phyloP scores from a whole-genome alignment of 1,140 invertebrate genomes.

The Danaus melanippus region DNA sequence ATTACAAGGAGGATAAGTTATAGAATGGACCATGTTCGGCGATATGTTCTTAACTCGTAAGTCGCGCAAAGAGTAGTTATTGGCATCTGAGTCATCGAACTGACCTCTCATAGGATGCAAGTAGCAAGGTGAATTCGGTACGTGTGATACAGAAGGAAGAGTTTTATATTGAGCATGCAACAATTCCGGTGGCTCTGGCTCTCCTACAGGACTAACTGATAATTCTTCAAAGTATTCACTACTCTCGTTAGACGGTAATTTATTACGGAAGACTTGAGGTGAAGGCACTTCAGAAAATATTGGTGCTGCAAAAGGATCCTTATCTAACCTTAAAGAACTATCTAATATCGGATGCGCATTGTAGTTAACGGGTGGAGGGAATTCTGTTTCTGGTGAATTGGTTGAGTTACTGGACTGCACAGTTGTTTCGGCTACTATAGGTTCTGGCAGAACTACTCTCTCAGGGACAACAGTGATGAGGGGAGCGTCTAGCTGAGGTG shows the following conservation, averaged over 20 bases:
- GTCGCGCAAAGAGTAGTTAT: slow-evolving; percentile 43
- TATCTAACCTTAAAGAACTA: slow-evolving; percentile 21
- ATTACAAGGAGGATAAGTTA: slow-evolving; percentile 54
- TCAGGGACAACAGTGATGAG: slow-evolving; percentile 55
- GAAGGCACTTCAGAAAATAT: slow-evolving; percentile 51
- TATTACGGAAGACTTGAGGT: slow-evolving; percentile 48
- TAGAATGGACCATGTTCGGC: slow-evolving; percentile 55
- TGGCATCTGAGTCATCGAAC: slow-evolving; percentile 31
- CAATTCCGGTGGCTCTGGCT: slow-evolving; percentile 53
- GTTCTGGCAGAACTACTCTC: slow-evolving; percentile 48
- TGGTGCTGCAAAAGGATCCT: slow-evolving; percentile 25
- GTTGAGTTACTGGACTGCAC: slow-evolving; percentile 60
- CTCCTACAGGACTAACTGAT: slow-evolving; percentile 45
- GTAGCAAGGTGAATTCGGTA: slow-evolving; percentile 58
- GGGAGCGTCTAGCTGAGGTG: slow-evolving; percentile 37
- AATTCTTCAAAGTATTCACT: slow-evolving; percentile 44
- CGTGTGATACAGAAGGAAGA: slow-evolving; percentile 61
- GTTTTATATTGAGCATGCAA: slow-evolving; percentile 62
- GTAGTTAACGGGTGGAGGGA: slow-evolving; percentile 61
- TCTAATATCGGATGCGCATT: slow-evolving; percentile 40
- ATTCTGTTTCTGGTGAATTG: slow-evolving; percentile 50
- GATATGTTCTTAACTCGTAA: slow-evolving; percentile 43
- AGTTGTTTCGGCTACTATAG: slow-evolving; percentile 53
- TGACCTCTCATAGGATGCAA: slow-evolving; percentile 53
- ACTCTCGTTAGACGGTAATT: slow-evolving; percentile 33